Evolutionary conservation across 2,113 vertebrate species (phyloP), one percentile per base, ranked within the genome.

Genomic region (Pelecanoides urinatrix): DNA sequence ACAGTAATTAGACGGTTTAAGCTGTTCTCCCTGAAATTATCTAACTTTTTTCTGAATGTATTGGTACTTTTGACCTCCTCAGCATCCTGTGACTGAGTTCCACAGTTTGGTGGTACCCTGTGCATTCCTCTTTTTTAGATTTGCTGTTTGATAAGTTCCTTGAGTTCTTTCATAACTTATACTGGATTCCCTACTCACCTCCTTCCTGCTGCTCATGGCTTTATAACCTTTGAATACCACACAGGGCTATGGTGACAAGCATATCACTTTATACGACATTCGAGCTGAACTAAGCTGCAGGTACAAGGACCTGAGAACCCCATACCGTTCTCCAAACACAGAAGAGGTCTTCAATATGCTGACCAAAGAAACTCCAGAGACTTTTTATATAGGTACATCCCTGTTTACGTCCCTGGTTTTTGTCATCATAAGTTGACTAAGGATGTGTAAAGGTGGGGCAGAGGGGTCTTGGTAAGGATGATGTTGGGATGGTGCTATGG

Each of bases 341-440:
- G 99, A 99, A 90, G 99, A 99, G 86, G 98, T 99, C 95, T 99
- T 99, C 97, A 99, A 99, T 86, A 97, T 99, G 98, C 98, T 99
- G 97, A 99, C 99, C 92, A 99, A 99, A 98, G 99, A 99, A 97
- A 99, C 99, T 6, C 99, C 99, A 21, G 99, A 99, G 97, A 99
- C 99, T 23, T 99, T 99, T 98, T 99, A 99, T 94, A 99, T 99
- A 32, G 99, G 99, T 99, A 98, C 15, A 17, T 40, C 25, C 36
- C 29, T 22, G 10, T 55, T 53, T 29, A 20, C 22, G 10, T 53
- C 36, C 63, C 74, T 84, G 20, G 5, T 74, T 85, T 40, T 13
- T 58, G 30, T n/a, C 16, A 30, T 92, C 50, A 47, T 53, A 5
- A 21, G 53, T 7, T 42, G 21, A 30, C 30, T 74, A 59, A 77